Conservation (phyloP, 2,888 invertebrate genomes). For the Nineta flava region DNA sequence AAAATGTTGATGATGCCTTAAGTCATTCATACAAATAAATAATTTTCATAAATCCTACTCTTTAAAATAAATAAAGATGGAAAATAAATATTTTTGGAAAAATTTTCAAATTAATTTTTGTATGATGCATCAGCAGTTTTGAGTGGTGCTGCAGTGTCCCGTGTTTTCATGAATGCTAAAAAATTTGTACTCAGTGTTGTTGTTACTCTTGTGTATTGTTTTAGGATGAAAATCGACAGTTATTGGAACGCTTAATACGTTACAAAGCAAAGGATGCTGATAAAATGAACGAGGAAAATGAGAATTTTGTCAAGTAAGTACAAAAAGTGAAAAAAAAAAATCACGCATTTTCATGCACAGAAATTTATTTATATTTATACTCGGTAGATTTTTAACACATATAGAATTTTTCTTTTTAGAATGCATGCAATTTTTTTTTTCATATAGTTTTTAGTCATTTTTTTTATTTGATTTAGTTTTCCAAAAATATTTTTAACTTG, state of each 20-base stretch:
- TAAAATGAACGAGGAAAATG: constrained; percentile 92
- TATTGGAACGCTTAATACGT: constrained; percentile 76
- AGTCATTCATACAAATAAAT: no score
- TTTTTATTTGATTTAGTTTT: neutral
- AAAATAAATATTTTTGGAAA: no score
- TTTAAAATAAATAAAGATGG: no score
- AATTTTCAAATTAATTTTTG: no score
- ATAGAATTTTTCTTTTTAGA: neutral
- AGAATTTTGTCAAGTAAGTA: constrained; percentile 74
- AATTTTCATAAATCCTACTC: no score
- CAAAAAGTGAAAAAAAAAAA: constrained; percentile 6
- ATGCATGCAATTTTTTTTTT: neutral
- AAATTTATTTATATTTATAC: neutral
- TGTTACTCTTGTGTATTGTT: constrained; percentile 10
- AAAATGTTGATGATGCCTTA: no score
- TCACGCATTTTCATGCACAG: neutral
- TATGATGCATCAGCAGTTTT: no score
- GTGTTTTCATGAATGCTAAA: no score
- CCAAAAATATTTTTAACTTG: neutral
- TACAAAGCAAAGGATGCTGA: constrained; percentile 92
- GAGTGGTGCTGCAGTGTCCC: no score
- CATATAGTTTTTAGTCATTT: neutral
- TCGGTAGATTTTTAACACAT: neutral
- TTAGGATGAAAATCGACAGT: constrained; percentile 75
- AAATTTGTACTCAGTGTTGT: no score